phyloP scores from a whole-genome alignment of 2,797 vertebrate genomes.

The Labroides dimidiatus region DNA sequence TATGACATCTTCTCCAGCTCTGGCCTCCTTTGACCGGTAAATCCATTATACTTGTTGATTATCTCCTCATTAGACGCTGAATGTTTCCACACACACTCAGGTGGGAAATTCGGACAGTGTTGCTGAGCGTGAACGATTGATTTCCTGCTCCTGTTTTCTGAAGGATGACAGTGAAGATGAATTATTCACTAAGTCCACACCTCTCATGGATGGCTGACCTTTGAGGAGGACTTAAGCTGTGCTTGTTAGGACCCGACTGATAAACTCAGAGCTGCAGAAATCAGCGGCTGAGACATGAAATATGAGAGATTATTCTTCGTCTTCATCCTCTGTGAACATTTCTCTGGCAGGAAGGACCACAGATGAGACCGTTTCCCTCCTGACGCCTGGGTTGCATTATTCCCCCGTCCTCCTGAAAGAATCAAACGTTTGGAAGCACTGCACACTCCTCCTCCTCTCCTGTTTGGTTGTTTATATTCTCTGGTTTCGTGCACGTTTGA shows the following conservation, averaged over 20 bases:
- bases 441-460: slow-evolving; percentile 2
- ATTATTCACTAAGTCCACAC: slow-evolving; percentile 65
- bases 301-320: slow-evolving; percentile 22
- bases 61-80: slow-evolving; percentile 70
- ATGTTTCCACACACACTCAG: slow-evolving; percentile 52
- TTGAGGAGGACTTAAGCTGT: slow-evolving; percentile 59
- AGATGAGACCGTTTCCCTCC: slow-evolving; percentile 11
- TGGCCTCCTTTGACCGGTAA: slow-evolving; percentile 51
- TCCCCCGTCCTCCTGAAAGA: slow-evolving; percentile 59
- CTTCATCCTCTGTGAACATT: slow-evolving; percentile 3
- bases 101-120: slow-evolving; percentile 52
- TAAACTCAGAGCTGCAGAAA: slow-evolving; percentile 29
- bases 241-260: slow-evolving; percentile 61
- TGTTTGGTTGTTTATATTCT: slow-evolving; percentile 9
- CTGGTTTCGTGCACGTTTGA: slow-evolving; percentile 55
- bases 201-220: slow-evolving; percentile 67
- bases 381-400: slow-evolving; percentile 21
- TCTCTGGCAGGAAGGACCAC: slow-evolving; percentile 8
- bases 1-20: slow-evolving; percentile 26
- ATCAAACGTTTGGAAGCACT: slow-evolving; percentile 59
- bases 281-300: slow-evolving; percentile 35
- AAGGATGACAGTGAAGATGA: slow-evolving; percentile 66
- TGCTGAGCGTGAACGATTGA: slow-evolving; percentile 60
- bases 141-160: slow-evolving; percentile 63
- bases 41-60: slow-evolving; percentile 72